Evolutionary conservation across 2,797 vertebrate species (phyloP).

Genomic region (Nyctalus aviator): DNA sequence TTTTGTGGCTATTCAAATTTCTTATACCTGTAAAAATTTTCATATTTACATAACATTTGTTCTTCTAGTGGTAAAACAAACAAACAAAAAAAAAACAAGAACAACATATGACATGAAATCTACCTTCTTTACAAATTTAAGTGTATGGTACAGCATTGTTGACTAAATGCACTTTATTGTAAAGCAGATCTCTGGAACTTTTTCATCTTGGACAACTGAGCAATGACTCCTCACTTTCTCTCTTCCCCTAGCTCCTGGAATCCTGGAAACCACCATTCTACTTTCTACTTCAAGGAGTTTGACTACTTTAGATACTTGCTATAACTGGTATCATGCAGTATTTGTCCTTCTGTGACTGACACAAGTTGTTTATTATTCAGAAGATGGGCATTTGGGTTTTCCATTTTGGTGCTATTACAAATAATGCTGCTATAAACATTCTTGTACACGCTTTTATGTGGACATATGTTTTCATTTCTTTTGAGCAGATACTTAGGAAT

Average conservation of each 20-base stretch:
- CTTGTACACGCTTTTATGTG: background rate
- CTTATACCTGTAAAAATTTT: background rate
- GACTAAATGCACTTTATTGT: background rate
- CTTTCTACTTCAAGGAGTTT: background rate
- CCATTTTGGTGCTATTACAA: background rate
- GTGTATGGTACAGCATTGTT: background rate
- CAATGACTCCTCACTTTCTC: background rate
- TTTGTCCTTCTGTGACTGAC: background rate
- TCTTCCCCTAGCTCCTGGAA: background rate
- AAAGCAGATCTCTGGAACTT: background rate
- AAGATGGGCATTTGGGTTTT: background rate
- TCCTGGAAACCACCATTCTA: background rate
- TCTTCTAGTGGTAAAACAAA: background rate
- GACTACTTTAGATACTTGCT: background rate
- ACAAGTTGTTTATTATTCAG: background rate
- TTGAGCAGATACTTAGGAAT: background rate
- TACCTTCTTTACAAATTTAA: background rate
- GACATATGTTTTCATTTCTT: background rate
- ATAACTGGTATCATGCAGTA: background rate
- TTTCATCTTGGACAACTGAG: background rate
- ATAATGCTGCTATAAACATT: background rate
- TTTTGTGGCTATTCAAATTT: background rate
- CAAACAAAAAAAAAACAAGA: too few relatives aligned
- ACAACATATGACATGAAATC: background rate
- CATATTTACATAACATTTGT: background rate